Conservation (phyloP, 1,140 invertebrate species). For the Temnothorax curvispinosus region DNA sequence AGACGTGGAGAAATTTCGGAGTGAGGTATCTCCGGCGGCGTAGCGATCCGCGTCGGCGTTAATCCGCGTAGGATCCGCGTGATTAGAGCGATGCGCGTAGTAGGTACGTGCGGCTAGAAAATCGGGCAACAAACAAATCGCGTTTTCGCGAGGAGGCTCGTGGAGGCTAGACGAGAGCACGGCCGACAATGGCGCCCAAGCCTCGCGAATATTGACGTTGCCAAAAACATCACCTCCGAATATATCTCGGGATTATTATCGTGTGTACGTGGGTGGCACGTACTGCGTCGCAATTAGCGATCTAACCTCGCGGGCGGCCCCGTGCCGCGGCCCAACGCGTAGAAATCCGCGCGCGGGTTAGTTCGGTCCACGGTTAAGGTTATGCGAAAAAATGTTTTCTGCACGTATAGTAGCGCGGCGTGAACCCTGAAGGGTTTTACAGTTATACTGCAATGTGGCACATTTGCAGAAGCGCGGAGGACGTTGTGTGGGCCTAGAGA, state of each 20-base stretch:
- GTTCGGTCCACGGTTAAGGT: conserved; percentile 74
- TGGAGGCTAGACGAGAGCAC: conserved; percentile 75
- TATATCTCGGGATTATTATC: conserved; percentile 71
- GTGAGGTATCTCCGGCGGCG: conserved; percentile 64
- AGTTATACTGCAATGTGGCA: conserved; percentile 86
- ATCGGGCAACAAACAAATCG: conserved; percentile 75
- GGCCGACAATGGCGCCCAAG: conserved; percentile 82
- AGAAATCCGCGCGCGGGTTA: conserved; percentile 56
- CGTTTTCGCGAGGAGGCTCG: conserved; percentile 75
- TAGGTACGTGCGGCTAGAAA: conserved; percentile 69
- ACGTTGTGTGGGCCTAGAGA: conserved; percentile 82
- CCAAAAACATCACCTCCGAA: conserved; percentile 81
- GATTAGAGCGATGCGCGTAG: conserved; percentile 65
- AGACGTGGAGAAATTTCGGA: conserved; percentile 55
- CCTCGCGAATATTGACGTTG: conserved; percentile 81
- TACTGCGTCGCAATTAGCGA: conserved; percentile 79
- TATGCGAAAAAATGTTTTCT: conserved; percentile 85
- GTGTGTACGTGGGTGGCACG: conserved; percentile 74
- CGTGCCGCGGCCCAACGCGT: conserved; percentile 58
- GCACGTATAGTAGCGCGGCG: conserved; percentile 83
- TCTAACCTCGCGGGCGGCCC: conserved; percentile 74
- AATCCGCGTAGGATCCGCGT: conserved; percentile 54
- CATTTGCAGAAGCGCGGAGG: conserved; percentile 85
- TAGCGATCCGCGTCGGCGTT: conserved; percentile 55
- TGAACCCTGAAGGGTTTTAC: conserved; percentile 86